Evolutionary conservation across 1,140 invertebrate genomes (phyloP).

Genomic region (Muscidifurax raptorellus): DNA sequence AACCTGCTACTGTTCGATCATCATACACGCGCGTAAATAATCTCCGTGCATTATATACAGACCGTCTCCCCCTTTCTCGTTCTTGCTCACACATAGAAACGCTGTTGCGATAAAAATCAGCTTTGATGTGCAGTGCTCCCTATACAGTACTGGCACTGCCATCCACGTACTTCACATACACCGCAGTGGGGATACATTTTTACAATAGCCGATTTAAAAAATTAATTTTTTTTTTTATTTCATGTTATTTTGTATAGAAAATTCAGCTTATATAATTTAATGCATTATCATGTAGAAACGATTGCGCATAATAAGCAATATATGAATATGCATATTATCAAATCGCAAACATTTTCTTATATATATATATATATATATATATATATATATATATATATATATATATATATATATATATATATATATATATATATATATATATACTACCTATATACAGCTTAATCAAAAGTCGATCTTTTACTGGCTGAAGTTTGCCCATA

Average conservation of each 20-base stretch:
- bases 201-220: not conserved
- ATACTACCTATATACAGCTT: too few relatives aligned
- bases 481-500: too few relatives aligned
- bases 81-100: not conserved
- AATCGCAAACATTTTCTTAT: too few relatives aligned
- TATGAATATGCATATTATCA: too few relatives aligned
- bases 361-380: too few relatives aligned
- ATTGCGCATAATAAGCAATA: too few relatives aligned
- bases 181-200: not conserved
- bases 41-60: not conserved
- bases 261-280: too few relatives aligned
- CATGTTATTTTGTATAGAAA: not conserved
- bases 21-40: not conserved
- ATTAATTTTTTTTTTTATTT: not conserved
- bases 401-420: too few relatives aligned
- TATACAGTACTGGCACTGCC: not conserved
- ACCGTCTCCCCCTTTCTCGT: not conserved
- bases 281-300: too few relatives aligned
- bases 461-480: too few relatives aligned
- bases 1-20: not conserved
- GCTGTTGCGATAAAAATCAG: not conserved
- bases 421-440: too few relatives aligned
- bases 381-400: too few relatives aligned
- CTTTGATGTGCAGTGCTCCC: not conserved
- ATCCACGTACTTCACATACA: conserved; percentile 2